These are phyloP conservation scores for Acanthococcus lagerstroemiae DNA, from an alignment of 2,888 invertebrate genomes.

Conservation along the genomic window DNA sequence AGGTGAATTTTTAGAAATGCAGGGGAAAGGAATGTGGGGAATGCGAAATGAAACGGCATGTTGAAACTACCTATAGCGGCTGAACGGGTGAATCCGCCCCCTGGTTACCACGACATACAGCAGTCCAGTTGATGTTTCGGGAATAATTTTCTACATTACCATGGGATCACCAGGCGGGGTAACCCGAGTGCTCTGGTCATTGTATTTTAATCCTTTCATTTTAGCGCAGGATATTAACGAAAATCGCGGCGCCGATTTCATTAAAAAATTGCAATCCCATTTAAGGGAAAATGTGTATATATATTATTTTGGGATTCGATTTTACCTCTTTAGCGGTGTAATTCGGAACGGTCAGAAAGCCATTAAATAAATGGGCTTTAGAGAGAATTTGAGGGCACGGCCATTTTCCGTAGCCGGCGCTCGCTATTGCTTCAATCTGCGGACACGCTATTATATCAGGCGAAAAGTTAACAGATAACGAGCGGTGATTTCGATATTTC, in stretches of 20 bases:
- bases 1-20: too few species aligned
- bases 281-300: conserved; percentile 3
- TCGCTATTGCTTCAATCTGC: conserved; percentile 28
- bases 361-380: conserved; percentile 31
- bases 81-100: too few species aligned
- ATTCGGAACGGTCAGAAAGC: conserved; percentile 29
- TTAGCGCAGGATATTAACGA: not conserved
- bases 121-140: too few species aligned
- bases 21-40: too few species aligned
- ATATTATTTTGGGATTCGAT: conserved; percentile 12
- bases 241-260: conserved; percentile 12
- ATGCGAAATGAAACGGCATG: too few species aligned
- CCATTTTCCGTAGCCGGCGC: conserved; percentile 9
- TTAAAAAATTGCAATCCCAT: conserved; percentile 21
- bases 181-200: too few species aligned
- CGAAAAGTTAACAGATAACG: conserved; percentile 31
- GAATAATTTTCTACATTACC: too few species aligned
- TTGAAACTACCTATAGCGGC: too few species aligned
- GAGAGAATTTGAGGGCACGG: conserved; percentile 19
- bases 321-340: conserved; percentile 16
- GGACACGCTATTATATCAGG: conserved; percentile 26
- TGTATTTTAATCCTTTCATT: not conserved
- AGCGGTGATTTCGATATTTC: conserved; percentile 30
- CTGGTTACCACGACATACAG: too few species aligned
- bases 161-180: too few species aligned